These are phyloP conservation scores for Melieria omissa DNA, from an alignment of 2,888 invertebrate genomes.

Conservation along the genomic window DNA sequence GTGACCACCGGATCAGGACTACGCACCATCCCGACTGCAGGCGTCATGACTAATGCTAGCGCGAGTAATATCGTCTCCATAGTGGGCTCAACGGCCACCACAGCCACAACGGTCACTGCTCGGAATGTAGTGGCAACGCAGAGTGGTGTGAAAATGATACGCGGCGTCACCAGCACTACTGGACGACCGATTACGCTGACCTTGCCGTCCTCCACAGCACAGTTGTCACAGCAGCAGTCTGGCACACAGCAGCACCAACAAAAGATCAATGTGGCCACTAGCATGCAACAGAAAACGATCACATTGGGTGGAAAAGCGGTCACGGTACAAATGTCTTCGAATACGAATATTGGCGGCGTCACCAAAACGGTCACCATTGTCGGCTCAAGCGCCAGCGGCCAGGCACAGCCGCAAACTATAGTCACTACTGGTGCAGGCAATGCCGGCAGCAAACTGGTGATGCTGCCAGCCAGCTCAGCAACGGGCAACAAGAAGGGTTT, in stretches of 20 bases:
- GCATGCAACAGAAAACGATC: conserved; percentile 70
- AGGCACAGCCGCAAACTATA: conserved; percentile 44
- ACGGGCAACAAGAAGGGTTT: conserved; percentile 68
- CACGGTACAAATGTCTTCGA: conserved; percentile 74
- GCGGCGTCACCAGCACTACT: conserved; percentile 61
- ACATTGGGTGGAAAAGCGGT: conserved; percentile 79
- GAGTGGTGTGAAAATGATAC: conserved; percentile 69
- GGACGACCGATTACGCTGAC: conserved; percentile 78
- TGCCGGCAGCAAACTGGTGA: conserved; percentile 67
- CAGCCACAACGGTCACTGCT: conserved; percentile 60
- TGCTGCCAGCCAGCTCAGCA: conserved; percentile 59
- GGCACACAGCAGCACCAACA: conserved; percentile 53
- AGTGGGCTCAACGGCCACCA: conserved; percentile 66
- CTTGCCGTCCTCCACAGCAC: conserved; percentile 67
- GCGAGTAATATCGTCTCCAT: conserved; percentile 63
- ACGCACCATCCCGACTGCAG: conserved; percentile 73
- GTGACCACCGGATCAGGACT: conserved; percentile 78
- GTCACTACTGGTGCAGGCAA: conserved; percentile 51
- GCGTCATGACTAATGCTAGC: conserved; percentile 70
- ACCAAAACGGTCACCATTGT: conserved; percentile 75
- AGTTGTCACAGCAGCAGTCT: conserved; percentile 46
- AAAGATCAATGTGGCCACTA: conserved; percentile 43
- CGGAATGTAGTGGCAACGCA: conserved; percentile 63
- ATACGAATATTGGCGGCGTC: conserved; percentile 67
- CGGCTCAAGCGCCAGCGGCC: conserved; percentile 54